Conservation (phyloP, 2,888 invertebrate genomes). For the Mycalesis mineus region DNA sequence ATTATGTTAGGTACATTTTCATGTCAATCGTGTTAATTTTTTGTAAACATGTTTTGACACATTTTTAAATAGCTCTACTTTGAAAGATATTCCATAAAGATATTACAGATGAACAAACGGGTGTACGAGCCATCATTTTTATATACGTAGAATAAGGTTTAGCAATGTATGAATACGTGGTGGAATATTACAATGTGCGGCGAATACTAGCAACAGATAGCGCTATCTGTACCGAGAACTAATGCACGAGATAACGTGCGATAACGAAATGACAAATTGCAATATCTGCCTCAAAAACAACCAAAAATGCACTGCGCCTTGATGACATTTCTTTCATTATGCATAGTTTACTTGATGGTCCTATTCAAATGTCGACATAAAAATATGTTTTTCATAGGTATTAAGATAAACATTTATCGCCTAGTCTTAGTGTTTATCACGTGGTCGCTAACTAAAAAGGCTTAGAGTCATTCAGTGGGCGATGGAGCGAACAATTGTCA, state of each 20-base stretch:
- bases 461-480: too few species aligned
- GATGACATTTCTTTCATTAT: conserved; percentile 13
- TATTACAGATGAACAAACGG: background rate
- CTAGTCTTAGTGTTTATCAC: too few species aligned
- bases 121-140: background rate
- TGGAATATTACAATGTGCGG: conserved; percentile 33
- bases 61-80: too few species aligned
- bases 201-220: conserved; percentile 58
- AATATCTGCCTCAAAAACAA: conserved; percentile 42
- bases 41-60: too few species aligned
- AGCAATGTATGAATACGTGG: conserved; percentile 29
- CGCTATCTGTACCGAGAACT: conserved; percentile 63
- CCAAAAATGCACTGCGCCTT: conserved; percentile 30
- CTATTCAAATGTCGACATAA: too few species aligned
- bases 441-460: too few species aligned
- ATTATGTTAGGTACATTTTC: too few species aligned
- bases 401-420: too few species aligned
- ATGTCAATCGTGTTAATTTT: too few species aligned
- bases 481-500: too few species aligned
- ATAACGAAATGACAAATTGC: conserved; percentile 69
- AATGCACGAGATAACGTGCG: conserved; percentile 60
- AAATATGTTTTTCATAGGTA: too few species aligned
- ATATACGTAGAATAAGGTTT: conserved; percentile 14
- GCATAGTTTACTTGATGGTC: background rate
- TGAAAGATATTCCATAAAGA: too few species aligned